Conservation (phyloP, 1,140 invertebrate species). For the Monomorium pharaonis region DNA sequence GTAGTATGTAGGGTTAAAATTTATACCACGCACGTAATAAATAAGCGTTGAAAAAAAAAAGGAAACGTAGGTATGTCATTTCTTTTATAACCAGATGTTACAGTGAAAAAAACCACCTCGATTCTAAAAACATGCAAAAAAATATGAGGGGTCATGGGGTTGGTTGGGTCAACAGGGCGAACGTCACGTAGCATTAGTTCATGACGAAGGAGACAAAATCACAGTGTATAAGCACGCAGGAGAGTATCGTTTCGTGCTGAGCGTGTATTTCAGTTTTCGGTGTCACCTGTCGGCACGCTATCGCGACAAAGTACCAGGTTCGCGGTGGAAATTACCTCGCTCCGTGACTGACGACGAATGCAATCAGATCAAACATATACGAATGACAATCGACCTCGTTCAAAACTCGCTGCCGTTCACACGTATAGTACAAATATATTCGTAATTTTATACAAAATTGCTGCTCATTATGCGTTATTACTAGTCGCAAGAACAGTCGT, state of each 20-base stretch:
- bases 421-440: background rate
- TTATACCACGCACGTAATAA: background rate
- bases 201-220: conserved; percentile 2
- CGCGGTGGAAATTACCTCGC: conserved; percentile 25
- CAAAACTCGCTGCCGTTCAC: background rate
- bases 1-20: background rate
- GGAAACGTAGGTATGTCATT: background rate
- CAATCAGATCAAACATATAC: background rate
- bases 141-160: background rate
- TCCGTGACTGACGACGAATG: background rate
- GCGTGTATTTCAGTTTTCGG: conserved; percentile 42
- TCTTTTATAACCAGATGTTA: background rate
- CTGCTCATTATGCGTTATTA: conserved; percentile 38
- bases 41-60: background rate
- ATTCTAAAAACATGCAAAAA: background rate
- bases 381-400: conserved; percentile 29
- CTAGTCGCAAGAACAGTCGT: background rate
- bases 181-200: background rate
- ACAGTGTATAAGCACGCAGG: background rate
- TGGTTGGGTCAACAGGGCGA: no score
- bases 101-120: background rate
- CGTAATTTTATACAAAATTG: conserved; percentile 39
- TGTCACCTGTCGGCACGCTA: conserved; percentile 68
- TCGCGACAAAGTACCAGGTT: conserved; percentile 65
- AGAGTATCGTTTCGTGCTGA: conserved; percentile 59